phyloP scores from a whole-genome alignment of 2,113 vertebrate species.

The Menura novaehollandiae region DNA sequence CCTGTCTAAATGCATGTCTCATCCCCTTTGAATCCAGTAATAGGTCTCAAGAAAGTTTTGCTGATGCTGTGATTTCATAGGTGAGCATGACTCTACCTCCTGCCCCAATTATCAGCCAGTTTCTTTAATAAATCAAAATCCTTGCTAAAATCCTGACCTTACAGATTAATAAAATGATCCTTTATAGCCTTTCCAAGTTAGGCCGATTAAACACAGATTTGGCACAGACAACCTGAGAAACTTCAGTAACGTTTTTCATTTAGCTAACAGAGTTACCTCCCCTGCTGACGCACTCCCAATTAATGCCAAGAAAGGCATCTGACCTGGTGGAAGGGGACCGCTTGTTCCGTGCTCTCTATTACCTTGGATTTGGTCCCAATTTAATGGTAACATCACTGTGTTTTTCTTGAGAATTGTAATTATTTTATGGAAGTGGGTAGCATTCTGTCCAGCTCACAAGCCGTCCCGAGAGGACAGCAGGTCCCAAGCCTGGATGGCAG shows the following conservation, averaged over 20 bases:
- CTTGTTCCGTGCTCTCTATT: conserved; percentile 14
- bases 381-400: background rate
- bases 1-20: background rate
- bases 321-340: conserved; percentile 23
- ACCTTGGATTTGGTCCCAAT: conserved; percentile 31
- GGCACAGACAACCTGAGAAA: conserved; percentile 41
- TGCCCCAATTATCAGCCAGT: conserved; percentile 10
- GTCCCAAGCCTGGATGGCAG: background rate
- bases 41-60: conserved; percentile 22
- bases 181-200: conserved; percentile 33
- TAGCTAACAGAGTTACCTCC: conserved; percentile 48
- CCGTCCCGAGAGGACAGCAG: background rate
- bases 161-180: conserved; percentile 46
- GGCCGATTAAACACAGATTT: conserved; percentile 49
- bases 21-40: background rate
- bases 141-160: conserved; percentile 40
- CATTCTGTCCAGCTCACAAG: background rate
- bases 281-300: conserved; percentile 52
- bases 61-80: conserved; percentile 13
- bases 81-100: background rate
- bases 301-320: conserved; percentile 59
- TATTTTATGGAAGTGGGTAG: background rate
- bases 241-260: conserved; percentile 39
- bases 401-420: conserved; percentile 7
- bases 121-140: conserved; percentile 55